A percentile compares a stretch with the other conserved stretches of the same genome.
phyloP scores from a whole-genome alignment of 2,888 invertebrate genomes.

The Dorcus hopei region DNA sequence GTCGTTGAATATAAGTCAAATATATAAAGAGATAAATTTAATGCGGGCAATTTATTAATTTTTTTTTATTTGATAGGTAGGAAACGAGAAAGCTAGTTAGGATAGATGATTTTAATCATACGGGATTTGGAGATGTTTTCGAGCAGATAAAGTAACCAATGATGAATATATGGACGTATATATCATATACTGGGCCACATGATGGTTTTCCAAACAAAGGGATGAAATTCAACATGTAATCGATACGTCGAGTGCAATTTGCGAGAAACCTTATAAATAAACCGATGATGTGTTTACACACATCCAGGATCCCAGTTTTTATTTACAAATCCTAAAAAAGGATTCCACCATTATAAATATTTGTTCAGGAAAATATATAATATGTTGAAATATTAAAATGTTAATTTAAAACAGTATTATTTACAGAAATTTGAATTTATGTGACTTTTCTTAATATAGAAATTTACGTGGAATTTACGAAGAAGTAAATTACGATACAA shows the following conservation, averaged over 20 bases:
- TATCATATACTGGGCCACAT: conserved; percentile 21
- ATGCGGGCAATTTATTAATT: background rate
- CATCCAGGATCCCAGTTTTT: background rate
- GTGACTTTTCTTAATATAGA: too few relatives aligned
- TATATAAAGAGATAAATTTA: background rate
- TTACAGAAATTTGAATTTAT: too few relatives aligned
- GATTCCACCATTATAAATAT: too few relatives aligned
- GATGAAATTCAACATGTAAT: conserved; percentile 13
- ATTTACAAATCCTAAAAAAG: background rate
- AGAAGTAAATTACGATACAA: conserved; percentile 9
- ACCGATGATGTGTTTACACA: background rate
- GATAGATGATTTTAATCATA: conserved; percentile 9
- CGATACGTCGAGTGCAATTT: background rate
- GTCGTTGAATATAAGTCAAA: background rate
- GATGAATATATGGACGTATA: conserved; percentile 7
- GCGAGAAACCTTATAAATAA: background rate
- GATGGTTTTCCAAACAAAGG: conserved; percentile 26
- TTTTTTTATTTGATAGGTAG: background rate
- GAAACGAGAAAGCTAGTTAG: background rate
- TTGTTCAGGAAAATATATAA: too few relatives aligned
- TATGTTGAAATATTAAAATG: too few relatives aligned
- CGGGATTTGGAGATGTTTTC: conserved; percentile 8
- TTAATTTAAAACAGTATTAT: too few relatives aligned
- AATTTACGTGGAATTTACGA: too few relatives aligned
- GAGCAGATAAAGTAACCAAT: conserved; percentile 8